Base-by-base conservation (phyloP, 2,113 vertebrate species). In the Stercorarius parasiticus region DNA sequence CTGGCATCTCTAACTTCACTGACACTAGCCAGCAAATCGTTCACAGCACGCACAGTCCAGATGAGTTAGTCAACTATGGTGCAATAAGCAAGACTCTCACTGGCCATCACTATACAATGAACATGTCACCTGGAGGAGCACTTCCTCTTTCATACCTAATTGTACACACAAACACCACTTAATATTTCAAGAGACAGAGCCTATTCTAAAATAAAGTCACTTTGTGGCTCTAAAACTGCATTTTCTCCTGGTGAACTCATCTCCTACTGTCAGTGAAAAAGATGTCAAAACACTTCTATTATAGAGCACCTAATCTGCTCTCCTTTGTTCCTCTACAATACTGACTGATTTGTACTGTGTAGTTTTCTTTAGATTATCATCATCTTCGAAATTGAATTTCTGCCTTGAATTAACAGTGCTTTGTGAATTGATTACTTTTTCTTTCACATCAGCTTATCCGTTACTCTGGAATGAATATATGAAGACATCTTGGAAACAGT, bases 31-130 rank as follows among this genome's bases (percentile, higher is more conserved):
- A 62, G 42, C 26, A 79, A 77, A 47, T 15, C 0, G 0, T 19
- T 27, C 0, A 0, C 3, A 0, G 47, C 55, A 74, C 0, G 0
- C 7, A 17, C 2, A 29, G 17, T 30, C 26, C 20, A 30, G 5
- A 16, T 17, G 14, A 79, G 40, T 29, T 47, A 45, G 19, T 11
- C 27, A 69, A 12, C 27, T 50, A 6, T 8, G 38, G 29, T 30
- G 25, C 23, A 43, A 49, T 5, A 36, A 38, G 55, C 26, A 61
- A 62, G 26, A 55, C 22, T 71, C 59, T 65, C 25, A 42, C 38
- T 50, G 32, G 42, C 59, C 42, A 58, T 53, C 25, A 10, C 2
- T 19, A 30, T 21, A 52, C 11, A 73, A 67, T 2, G 11, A 86
- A 15, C n/a, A 82, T 2, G 0, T 36, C 55, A 81, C 5, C 58